These are phyloP conservation scores for Cynoglossus semilaevis DNA, from an alignment of 2,113 vertebrate genomes.

Conservation along the genomic window DNA sequence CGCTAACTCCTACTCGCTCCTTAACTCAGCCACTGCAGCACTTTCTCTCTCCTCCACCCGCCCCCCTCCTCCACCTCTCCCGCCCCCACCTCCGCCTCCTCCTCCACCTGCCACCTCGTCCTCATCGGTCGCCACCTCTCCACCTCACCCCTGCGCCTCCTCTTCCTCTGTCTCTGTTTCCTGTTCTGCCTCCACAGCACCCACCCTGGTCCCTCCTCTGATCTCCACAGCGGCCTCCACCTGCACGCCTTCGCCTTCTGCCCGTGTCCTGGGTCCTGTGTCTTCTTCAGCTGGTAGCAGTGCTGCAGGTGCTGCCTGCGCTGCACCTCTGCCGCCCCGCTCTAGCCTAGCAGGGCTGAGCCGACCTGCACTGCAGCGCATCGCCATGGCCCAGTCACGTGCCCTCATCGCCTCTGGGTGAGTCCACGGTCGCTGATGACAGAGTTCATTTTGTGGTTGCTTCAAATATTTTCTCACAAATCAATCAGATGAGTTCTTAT, in stretches of 20 bases:
- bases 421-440: slow-evolving; percentile 52
- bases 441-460: neutral
- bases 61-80: slow-evolving; percentile 74
- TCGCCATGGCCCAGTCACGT: slow-evolving; percentile 92
- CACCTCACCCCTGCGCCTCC: slow-evolving; percentile 55
- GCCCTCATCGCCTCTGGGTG: slow-evolving; percentile 94
- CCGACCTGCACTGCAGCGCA: slow-evolving; percentile 85
- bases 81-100: slow-evolving; percentile 71
- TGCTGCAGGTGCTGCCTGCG: slow-evolving; percentile 55
- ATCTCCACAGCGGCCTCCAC: slow-evolving; percentile 68
- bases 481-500: neutral
- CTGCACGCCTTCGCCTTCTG: slow-evolving; percentile 65
- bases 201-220: slow-evolving; percentile 51
- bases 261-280: slow-evolving; percentile 70
- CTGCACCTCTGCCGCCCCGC: slow-evolving; percentile 73
- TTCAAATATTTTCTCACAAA: neutral
- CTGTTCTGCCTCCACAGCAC: neutral
- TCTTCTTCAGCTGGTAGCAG: slow-evolving; percentile 38
- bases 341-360: slow-evolving; percentile 84
- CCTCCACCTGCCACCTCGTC: slow-evolving; percentile 31
- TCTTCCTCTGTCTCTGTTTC: slow-evolving; percentile 49
- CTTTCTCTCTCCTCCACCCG: slow-evolving; percentile 74
- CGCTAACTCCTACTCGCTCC: slow-evolving; percentile 57
- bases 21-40: slow-evolving; percentile 70
- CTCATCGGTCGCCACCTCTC: slow-evolving; percentile 16